phyloP scores from a whole-genome alignment of 2,888 invertebrate genomes.

The Cosmia trapezina region DNA sequence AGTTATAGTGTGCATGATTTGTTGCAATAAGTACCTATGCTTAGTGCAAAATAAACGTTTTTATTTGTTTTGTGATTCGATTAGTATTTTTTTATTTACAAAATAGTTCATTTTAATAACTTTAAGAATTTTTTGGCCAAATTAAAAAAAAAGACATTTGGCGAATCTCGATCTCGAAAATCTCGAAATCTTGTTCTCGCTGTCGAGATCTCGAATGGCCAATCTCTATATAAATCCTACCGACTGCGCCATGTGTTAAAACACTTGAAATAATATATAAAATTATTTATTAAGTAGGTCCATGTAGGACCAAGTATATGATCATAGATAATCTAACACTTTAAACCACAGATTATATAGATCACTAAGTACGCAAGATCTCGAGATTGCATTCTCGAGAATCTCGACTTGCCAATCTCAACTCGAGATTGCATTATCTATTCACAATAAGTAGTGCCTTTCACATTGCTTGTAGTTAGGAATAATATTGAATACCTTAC shows the following conservation, averaged over 20 bases:
- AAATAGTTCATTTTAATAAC: background rate
- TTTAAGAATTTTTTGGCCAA: too few relatives aligned
- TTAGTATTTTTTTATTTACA: background rate
- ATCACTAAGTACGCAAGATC: too few relatives aligned
- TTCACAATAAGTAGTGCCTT: background rate
- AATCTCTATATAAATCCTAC: too few relatives aligned
- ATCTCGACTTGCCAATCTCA: too few relatives aligned
- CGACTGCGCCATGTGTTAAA: too few relatives aligned
- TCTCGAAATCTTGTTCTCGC: background rate
- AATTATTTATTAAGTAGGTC: too few relatives aligned
- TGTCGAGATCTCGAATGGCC: too few relatives aligned
- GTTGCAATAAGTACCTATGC: background rate
- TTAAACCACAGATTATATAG: too few relatives aligned
- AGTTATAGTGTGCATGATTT: background rate
- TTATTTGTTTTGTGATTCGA: background rate
- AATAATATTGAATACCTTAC: constrained; percentile 64
- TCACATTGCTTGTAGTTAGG: background rate
- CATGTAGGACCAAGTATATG: too few relatives aligned
- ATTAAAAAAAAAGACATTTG: background rate
- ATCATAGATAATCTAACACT: too few relatives aligned
- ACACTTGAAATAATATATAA: too few relatives aligned
- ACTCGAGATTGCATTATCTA: background rate
- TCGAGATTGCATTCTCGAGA: too few relatives aligned
- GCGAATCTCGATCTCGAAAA: background rate
- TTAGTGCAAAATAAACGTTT: background rate